Conservation (phyloP, 1,140 invertebrate genomes). For the Cyrtorhinus lividipennis region DNA sequence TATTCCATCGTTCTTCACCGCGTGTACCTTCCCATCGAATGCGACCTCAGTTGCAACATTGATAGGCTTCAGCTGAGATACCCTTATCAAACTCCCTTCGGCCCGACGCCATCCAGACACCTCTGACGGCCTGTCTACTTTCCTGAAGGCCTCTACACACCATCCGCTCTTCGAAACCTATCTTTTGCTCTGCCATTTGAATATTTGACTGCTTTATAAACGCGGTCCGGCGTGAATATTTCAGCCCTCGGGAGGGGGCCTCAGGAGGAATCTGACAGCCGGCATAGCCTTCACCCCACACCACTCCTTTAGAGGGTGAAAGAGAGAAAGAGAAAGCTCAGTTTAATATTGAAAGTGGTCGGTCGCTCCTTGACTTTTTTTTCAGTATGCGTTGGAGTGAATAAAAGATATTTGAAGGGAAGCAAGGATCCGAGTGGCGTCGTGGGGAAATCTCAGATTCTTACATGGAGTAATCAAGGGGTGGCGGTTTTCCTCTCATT, state of each 20-base stretch:
- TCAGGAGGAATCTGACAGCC: neutral
- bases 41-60: no score
- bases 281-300: neutral
- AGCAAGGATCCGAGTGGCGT: no score
- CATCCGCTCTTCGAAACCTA: no score
- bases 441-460: neutral
- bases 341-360: neutral
- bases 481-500: no score
- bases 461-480: neutral
- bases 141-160: no score
- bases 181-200: slow-evolving; percentile 1
- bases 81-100: no score
- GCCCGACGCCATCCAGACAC: no score
- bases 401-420: neutral
- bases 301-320: neutral
- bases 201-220: slow-evolving; percentile 10
- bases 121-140: no score
- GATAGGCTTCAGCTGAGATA: no score
- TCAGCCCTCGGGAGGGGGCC: neutral
- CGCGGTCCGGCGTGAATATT: slow-evolving; percentile 4
- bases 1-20: no score
- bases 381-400: neutral
- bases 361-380: neutral
- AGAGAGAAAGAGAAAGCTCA: neutral
- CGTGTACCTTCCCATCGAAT: no score